Percentiles rank a stretch among this genome's conserved stretches.
These are phyloP conservation scores for Drosophila histrio DNA, from an alignment of 2,888 invertebrate genomes.

Conservation along the genomic window DNA sequence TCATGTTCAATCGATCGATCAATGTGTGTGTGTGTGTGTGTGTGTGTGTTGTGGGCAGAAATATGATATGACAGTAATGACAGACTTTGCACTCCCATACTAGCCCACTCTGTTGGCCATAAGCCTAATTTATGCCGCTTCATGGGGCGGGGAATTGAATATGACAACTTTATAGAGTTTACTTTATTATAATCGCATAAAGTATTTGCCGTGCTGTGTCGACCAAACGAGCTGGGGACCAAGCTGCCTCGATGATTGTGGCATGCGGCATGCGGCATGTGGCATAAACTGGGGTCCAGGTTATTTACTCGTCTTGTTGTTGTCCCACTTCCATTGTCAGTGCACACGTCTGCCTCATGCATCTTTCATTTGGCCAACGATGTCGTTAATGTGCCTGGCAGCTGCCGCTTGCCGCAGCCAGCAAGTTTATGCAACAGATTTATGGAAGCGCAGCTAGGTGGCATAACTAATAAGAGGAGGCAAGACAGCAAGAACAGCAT, in stretches of 20 bases:
- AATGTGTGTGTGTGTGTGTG: conserved; percentile 12
- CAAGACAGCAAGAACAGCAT: neutral
- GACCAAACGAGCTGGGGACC: conserved; percentile 38
- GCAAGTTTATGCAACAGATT: conserved; percentile 75
- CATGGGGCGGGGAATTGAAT: conserved; percentile 69
- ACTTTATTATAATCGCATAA: conserved; percentile 80
- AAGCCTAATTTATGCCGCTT: conserved; percentile 75
- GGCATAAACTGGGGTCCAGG: conserved; percentile 1
- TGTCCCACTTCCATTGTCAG: conserved; percentile 36
- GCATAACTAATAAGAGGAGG: conserved; percentile 36
- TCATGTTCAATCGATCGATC: conserved; percentile 64
- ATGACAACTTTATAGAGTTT: conserved; percentile 76
- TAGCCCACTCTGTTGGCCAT: conserved; percentile 14
- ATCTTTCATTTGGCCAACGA: conserved; percentile 62
- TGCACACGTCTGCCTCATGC: conserved; percentile 62
- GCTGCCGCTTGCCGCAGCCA: conserved; percentile 23
- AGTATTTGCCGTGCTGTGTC: conserved; percentile 62
- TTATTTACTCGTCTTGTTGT: conserved; percentile 4
- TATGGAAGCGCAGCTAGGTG: conserved; percentile 65
- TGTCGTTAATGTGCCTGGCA: conserved; percentile 66
- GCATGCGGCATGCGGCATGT: neutral
- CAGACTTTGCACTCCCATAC: neutral
- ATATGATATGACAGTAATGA: conserved; percentile 9
- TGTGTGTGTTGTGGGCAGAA: neutral
- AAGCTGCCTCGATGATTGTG: conserved; percentile 7